A percentile compares a stretch with the other conserved stretches of the same genome.
Conservation (phyloP, 2,797 vertebrate species). For the Lophura swinhoii region DNA sequence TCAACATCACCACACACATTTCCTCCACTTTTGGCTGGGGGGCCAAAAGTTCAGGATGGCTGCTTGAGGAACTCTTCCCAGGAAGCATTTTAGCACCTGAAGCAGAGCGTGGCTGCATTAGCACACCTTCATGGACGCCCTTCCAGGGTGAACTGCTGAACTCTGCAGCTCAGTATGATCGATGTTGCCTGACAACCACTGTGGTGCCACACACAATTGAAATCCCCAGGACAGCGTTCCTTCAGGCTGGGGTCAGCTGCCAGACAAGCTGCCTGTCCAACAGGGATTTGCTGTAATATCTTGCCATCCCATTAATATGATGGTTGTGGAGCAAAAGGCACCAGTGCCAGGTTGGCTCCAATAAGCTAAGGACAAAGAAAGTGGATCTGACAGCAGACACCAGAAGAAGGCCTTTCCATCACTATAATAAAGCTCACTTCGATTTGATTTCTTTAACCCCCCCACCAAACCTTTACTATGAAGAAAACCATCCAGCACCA, state of each 20-base stretch:
- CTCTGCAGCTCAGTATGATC: not conserved
- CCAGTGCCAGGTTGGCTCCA: not conserved
- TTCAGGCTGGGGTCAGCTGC: not conserved
- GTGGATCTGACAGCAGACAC: not conserved
- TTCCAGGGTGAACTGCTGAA: not conserved
- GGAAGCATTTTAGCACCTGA: not conserved
- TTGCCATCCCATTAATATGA: not conserved
- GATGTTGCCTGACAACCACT: not conserved
- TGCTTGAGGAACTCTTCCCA: not conserved
- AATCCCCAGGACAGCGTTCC: not conserved
- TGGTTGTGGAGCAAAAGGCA: not conserved
- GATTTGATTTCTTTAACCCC: not conserved
- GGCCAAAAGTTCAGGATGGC: not conserved
- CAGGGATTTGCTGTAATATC: not conserved
- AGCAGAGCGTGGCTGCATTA: accelerated
- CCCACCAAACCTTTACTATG: not conserved
- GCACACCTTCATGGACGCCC: not conserved
- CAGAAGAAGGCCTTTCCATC: not conserved
- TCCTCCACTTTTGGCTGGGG: not conserved
- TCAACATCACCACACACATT: not conserved
- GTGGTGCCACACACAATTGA: not conserved
- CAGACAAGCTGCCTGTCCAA: not conserved
- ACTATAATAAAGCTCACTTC: not conserved
- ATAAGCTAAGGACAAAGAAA: not conserved
- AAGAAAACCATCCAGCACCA: not conserved